Base-by-base conservation (phyloP, 1,140 invertebrate species). In the Trichomalopsis sarcophagae region DNA sequence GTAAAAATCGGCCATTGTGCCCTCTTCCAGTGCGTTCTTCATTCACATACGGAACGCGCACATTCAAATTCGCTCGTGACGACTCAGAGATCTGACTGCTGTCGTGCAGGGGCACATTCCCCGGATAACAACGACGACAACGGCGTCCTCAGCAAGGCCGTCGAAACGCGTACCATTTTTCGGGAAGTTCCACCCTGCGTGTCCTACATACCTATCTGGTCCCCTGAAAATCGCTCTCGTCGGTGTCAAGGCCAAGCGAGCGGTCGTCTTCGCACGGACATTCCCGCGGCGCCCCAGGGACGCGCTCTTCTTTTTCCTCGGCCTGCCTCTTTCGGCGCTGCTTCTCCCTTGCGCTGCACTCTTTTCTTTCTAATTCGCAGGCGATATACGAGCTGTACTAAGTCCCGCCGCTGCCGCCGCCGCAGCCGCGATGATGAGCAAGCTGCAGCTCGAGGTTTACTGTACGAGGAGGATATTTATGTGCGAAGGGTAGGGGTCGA, bases 301-400 rank as follows among this genome's bases (percentile, higher is more conserved):
- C 83, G 77, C 77, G 27, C 50, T 33, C 75, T 23, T 47, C 40
- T 44, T 77, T 30, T 44, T 62, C 77, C 77, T 79, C 77, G 27
- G 47, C 77, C 17, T 66, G 11, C 30, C 40, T 71, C 9, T 40
- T 50, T 71, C 50, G 11, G 2, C 81, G 17, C 36, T 74, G 73
- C 73, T 74, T 68, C 55, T 36, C 40, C 47, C 44, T 50, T 40
- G n/a, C 36, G 79, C 36, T 27, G 17, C 9, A 44, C 14, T 82
- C 71, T 33, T 74, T 73, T 74, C 44, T 55, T 68, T 76, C 81
- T 77, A 83, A 83, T 36, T 76, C 81, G 36, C 30, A 21, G 47
- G 50, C 82, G 75, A 84, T 84, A 84, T 84, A 78, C 69, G 82
- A 84, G 75, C 75, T 78, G 55, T 62, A 84, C 82, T 78, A 71